These are phyloP conservation scores for Andrena bucephala DNA, from an alignment of 2,888 invertebrate genomes.

Conservation along the genomic window DNA sequence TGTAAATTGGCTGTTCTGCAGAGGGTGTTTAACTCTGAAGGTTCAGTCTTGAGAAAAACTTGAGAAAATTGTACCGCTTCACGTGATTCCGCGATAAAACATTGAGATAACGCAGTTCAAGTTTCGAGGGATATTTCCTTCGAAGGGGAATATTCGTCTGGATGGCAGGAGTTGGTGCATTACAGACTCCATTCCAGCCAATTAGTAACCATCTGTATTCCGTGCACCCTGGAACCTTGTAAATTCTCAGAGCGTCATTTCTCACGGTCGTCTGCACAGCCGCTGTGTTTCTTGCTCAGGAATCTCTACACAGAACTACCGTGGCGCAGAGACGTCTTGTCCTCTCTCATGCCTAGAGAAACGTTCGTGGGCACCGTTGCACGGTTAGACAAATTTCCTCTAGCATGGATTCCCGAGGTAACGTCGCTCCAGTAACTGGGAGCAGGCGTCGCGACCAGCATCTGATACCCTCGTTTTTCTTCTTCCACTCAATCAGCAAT, in stretches of 20 bases:
- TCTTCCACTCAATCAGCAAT: neutral
- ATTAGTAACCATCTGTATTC: conserved; percentile 28
- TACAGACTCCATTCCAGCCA: neutral
- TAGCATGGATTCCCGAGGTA: conserved; percentile 6
- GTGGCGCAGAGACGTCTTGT: conserved; percentile 18
- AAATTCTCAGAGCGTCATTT: conserved; percentile 40
- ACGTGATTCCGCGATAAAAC: no score
- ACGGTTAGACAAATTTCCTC: conserved; percentile 31
- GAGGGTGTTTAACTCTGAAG: no score
- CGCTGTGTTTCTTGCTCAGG: conserved; percentile 36
- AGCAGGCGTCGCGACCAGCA: conserved; percentile 30
- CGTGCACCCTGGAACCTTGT: conserved; percentile 5
- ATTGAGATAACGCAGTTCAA: no score
- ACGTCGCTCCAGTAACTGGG: conserved; percentile 27
- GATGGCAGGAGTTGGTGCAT: conserved; percentile 7
- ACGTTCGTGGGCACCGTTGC: conserved; percentile 31
- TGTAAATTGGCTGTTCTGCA: no score
- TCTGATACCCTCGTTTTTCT: conserved; percentile 13
- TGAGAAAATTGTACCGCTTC: no score
- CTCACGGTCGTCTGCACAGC: conserved; percentile 13
- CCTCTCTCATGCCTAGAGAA: conserved; percentile 8
- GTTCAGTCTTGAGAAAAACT: no score
- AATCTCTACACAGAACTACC: conserved; percentile 44
- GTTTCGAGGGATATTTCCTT: neutral
- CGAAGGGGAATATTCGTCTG: neutral